Conservation (phyloP, 64 coral and sea anemone genomes). For the Anthopleura sola region DNA sequence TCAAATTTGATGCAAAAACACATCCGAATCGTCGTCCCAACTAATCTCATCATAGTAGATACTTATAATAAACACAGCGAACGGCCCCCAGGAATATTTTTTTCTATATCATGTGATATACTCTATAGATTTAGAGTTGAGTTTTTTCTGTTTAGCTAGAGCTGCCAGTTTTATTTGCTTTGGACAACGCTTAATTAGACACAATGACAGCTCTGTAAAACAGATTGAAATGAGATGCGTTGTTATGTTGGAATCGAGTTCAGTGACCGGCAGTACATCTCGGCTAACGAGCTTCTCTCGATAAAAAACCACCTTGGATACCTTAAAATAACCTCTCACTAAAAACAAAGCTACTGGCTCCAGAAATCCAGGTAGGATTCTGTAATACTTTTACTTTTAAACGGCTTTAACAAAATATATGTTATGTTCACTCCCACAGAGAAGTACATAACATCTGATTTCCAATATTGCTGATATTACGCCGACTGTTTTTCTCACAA, state of each 20-base stretch:
- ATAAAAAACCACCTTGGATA: neutral
- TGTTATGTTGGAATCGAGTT: neutral
- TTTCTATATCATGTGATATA: neutral
- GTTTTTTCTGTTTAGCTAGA: neutral
- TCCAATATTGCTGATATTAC: too few species aligned
- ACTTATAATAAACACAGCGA: neutral
- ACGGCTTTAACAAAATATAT: too few species aligned
- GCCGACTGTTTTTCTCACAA: neutral
- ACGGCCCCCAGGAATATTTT: neutral
- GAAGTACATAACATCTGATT: too few species aligned
- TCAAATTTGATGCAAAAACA: neutral
- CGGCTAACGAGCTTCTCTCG: neutral
- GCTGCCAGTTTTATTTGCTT: conserved; percentile 4
- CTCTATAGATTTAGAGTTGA: neutral
- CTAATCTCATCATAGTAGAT: neutral
- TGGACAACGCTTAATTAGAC: conserved; percentile 17
- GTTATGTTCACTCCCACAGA: neutral
- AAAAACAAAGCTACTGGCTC: neutral
- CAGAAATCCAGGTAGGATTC: neutral
- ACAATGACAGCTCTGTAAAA: neutral
- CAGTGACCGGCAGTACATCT: neutral
- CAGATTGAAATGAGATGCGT: conserved; percentile 3
- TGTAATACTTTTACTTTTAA: neutral
- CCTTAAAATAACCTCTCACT: neutral
- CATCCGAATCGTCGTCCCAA: neutral